Evolutionary conservation across 2,113 vertebrate genomes (phyloP), one percentile per base, ranked within the genome.

Genomic region (Pelobates fuscus): DNA sequence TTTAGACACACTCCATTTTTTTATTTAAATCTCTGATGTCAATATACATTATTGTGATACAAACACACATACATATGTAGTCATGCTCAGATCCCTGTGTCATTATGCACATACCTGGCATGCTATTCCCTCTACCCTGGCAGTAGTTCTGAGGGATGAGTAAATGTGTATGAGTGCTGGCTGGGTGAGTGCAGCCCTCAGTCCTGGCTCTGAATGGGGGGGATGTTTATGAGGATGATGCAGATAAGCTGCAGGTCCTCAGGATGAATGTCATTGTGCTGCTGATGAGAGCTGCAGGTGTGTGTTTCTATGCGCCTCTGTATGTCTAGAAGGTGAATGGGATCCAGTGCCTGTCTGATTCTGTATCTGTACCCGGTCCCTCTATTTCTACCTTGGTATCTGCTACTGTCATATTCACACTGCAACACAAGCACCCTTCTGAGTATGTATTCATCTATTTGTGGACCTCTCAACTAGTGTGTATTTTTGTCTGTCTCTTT

Each of bases 121-220:
- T n/a, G 49, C 11, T 37, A 23, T 20, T 26, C 5, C 59, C 20
- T 65, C 3, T 24, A 41, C 61, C 18, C 37, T 23, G 26, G 24
- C 8, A 14, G 5, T n/a, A 49, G 17, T 32, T 12, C 44, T 43
- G 61, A 27, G 21, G 37, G 61, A 41, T 70, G 43, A n/a, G 46
- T 32, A 29, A 71, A 84, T 78, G 79, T 32, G n/a, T 80, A 80
- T 78, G 78, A 79, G 81, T 79, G 57, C 68, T 70, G 78, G 57
- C 70, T 67, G 78, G 77, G 82, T 78, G 67, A 69, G 71, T 61
- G 54, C 81, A 78, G 71, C 67, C 79, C 21, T 57, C 60, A 70
- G 68, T 58, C 52, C 44, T 64, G 79, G 24, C 80, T 67, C 62
- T 82, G 84, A 83, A 84, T 90, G 67, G 78, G 88, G 59, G 79